Conservation (phyloP, 2,797 vertebrate genomes). For the Eulemur coronatus region DNA sequence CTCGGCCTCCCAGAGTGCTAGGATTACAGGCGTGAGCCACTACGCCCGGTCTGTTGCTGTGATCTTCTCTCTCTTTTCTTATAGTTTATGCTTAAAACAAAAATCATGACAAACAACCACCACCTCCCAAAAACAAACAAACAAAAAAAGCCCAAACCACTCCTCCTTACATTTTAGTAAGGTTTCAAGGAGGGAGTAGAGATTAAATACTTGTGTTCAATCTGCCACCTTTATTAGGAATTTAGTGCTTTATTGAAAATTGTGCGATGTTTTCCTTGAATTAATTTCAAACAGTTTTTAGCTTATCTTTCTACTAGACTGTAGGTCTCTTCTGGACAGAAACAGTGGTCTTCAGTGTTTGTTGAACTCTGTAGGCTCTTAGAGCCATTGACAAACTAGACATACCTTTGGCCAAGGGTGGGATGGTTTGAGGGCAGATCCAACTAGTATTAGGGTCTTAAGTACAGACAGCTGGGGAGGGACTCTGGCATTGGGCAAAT, state of each 20-base stretch:
- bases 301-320: not conserved
- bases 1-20: too few species aligned
- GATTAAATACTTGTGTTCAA: not conserved
- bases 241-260: constrained; percentile 16
- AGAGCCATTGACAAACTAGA: not conserved
- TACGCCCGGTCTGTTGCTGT: not conserved
- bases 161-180: not conserved
- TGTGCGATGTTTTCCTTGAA: not conserved
- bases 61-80: not conserved
- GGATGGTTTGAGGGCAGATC: not conserved
- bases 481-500: not conserved
- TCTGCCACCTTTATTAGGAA: not conserved
- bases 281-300: not conserved
- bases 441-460: not conserved
- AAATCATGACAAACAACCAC: not conserved
- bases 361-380: not conserved
- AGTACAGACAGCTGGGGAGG: not conserved
- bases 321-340: not conserved
- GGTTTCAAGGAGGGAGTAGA: not conserved
- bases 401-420: not conserved
- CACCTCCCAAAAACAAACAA: not conserved
- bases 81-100: not conserved
- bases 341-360: not conserved
- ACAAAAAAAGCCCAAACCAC: not conserved
- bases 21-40: too few species aligned